Conservation (phyloP, 2,888 invertebrate species). For the Harpalus rubripes region DNA sequence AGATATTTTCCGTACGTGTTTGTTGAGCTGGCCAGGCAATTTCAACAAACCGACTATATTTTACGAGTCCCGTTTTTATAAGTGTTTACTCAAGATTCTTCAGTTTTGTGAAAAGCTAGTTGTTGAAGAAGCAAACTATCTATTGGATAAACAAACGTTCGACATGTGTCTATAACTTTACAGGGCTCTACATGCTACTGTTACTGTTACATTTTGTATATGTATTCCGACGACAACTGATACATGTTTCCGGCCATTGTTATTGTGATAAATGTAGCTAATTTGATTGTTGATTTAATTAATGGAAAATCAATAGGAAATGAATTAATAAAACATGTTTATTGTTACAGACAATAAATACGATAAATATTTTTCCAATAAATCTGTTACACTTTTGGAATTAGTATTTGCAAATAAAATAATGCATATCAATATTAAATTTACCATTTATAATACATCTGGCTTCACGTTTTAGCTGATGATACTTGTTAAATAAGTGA, state of each 20-base stretch:
- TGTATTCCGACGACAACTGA: conserved; percentile 15
- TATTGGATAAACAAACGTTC: conserved; percentile 23
- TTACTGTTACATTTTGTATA: neutral
- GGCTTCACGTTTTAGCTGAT: too few relatives aligned
- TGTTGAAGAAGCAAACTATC: conserved; percentile 27
- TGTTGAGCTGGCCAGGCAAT: neutral
- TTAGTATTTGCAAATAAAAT: too few relatives aligned
- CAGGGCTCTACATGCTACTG: neutral
- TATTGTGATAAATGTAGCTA: conserved; percentile 27
- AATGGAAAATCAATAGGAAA: neutral
- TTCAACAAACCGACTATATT: conserved; percentile 32
- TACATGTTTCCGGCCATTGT: conserved; percentile 12
- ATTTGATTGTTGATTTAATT: conserved; percentile 20
- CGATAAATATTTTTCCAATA: conserved; percentile 2
- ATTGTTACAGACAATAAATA: conserved; percentile 15
- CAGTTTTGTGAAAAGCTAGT: conserved; percentile 36
- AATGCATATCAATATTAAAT: too few relatives aligned
- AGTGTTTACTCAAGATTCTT: conserved; percentile 15
- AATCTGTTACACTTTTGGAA: too few relatives aligned
- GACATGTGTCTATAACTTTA: conserved; percentile 7
- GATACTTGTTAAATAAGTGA: too few relatives aligned
- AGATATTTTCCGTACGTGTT: conserved; percentile 6
- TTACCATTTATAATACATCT: too few relatives aligned
- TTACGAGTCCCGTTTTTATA: conserved; percentile 14
- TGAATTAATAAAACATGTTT: conserved; percentile 30